A percentile compares a stretch with the other conserved stretches of the same genome.
Conservation (phyloP, 2,888 invertebrate species). For the Celastrina argiolus region DNA sequence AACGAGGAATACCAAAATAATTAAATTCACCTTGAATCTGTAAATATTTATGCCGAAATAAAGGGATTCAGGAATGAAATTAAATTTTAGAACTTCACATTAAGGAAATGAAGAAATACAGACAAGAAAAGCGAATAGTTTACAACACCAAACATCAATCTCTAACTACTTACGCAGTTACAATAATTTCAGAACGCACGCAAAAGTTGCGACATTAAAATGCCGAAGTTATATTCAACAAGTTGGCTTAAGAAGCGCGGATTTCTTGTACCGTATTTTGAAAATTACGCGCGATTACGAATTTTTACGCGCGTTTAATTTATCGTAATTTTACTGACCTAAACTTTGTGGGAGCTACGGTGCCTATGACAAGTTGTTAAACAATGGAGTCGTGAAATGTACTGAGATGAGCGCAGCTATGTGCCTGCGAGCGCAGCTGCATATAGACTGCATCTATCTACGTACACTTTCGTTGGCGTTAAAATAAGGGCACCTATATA, state of each 20-base stretch:
- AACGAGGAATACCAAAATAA: not conserved
- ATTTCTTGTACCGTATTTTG: conserved; percentile 8
- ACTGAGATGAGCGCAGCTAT: conserved; percentile 25
- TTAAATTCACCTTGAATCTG: too few relatives aligned
- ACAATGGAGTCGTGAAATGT: conserved; percentile 16
- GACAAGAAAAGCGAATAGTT: conserved; percentile 13
- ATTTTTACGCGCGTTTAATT: not conserved
- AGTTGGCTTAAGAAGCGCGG: conserved; percentile 16
- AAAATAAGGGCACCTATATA: conserved; percentile 20
- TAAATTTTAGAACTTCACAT: not conserved
- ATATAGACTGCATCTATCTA: conserved; percentile 35
- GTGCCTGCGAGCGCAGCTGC: conserved; percentile 34
- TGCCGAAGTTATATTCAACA: conserved; percentile 25
- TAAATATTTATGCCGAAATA: not conserved
- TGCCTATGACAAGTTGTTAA: conserved; percentile 2
- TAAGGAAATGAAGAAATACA: not conserved
- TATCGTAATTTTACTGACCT: not conserved
- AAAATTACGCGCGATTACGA: not conserved
- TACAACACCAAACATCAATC: conserved; percentile 12
- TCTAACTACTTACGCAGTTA: conserved; percentile 10
- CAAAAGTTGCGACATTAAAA: conserved; percentile 16
- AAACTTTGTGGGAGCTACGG: not conserved
- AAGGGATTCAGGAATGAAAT: not conserved
- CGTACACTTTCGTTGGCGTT: conserved; percentile 24
- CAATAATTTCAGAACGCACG: conserved; percentile 10